phyloP scores from a whole-genome alignment of 2,797 vertebrate genomes.

The Numenius phaeopus region DNA sequence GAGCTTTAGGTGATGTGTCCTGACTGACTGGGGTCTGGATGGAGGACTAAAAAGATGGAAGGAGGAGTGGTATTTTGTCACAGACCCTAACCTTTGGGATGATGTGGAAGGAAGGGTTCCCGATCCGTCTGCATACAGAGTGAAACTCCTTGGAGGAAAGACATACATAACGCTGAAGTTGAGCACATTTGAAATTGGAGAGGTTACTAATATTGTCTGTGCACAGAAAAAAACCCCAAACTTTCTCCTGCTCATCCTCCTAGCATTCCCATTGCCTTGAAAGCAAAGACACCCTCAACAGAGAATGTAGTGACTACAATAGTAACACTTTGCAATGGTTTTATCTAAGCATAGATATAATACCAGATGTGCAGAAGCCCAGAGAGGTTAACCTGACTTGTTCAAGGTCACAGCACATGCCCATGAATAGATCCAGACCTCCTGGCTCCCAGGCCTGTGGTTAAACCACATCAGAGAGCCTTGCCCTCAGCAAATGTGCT shows the following conservation, averaged over 20 bases:
- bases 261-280: not conserved
- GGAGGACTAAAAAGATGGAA: not conserved
- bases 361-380: not conserved
- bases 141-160: not conserved
- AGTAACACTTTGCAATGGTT: not conserved
- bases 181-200: not conserved
- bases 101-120: not conserved
- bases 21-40: not conserved
- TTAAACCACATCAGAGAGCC: not conserved
- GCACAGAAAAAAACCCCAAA: not conserved
- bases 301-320: not conserved
- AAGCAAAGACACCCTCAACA: not conserved
- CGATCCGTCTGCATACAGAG: not conserved
- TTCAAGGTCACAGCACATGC: not conserved
- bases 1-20: not conserved
- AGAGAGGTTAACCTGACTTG: not conserved
- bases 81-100: not conserved
- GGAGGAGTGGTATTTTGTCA: not conserved
- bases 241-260: not conserved
- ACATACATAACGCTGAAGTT: not conserved
- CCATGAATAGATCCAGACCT: constrained; percentile 31
- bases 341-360: not conserved
- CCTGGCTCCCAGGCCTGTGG: constrained; percentile 20
- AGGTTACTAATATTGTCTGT: not conserved
- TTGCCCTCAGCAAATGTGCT: constrained; percentile 37